These are phyloP conservation scores for Gymnoscelis rufifasciata DNA, from an alignment of 2,888 invertebrate genomes.

Conservation along the genomic window DNA sequence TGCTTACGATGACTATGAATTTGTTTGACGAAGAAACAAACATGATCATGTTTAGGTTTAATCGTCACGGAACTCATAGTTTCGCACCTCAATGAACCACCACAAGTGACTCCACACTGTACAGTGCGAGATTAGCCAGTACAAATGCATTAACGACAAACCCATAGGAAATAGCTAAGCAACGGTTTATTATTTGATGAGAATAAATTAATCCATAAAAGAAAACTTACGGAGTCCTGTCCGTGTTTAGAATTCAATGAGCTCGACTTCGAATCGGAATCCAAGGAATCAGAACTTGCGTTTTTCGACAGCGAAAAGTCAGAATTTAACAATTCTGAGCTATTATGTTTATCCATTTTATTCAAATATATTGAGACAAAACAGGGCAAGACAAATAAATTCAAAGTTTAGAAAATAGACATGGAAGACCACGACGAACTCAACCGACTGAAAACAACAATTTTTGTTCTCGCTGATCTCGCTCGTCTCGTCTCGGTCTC, in stretches of 20 bases:
- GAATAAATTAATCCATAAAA: constrained; percentile 44
- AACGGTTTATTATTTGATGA: constrained; percentile 35
- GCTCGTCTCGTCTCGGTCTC: no score
- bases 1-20: constrained; percentile 58
- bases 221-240: constrained; percentile 86
- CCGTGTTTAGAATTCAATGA: constrained; percentile 91
- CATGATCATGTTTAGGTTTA: constrained; percentile 52
- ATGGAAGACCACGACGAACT: no score
- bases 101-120: not conserved
- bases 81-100: not conserved
- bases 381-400: no score
- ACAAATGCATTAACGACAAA: constrained; percentile 25
- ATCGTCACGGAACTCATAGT: constrained; percentile 40
- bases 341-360: constrained; percentile 82
- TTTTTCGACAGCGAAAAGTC: constrained; percentile 85
- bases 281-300: constrained; percentile 88
- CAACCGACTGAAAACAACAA: no score
- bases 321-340: constrained; percentile 81
- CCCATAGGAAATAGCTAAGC: constrained; percentile 55
- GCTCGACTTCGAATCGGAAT: constrained; percentile 91
- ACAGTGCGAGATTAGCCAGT: constrained; percentile 1
- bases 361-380: not conserved
- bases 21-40: constrained; percentile 65
- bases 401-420: no score
- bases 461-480: no score